phyloP scores from a whole-genome alignment of 2,797 vertebrate species.

The Enteromius anoplus region DNA sequence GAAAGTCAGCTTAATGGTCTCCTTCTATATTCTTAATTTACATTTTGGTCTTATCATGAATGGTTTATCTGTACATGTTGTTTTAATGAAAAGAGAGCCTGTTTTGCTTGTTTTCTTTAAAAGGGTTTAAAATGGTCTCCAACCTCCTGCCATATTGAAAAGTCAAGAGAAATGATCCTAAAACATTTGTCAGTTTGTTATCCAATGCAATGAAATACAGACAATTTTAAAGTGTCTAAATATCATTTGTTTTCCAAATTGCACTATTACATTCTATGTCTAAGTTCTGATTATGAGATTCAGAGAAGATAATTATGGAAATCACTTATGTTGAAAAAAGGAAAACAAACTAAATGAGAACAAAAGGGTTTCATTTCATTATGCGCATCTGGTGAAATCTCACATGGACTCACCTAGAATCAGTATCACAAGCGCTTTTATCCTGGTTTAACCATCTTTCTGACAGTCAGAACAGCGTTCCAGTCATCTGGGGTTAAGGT shows the following conservation, averaged over 20 bases:
- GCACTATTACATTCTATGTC: neutral
- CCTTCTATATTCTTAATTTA: neutral
- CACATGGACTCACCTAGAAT: constrained; percentile 23
- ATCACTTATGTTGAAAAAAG: neutral
- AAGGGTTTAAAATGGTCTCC: neutral
- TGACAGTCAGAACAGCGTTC: constrained; percentile 16
- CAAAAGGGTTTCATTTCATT: constrained; percentile 32
- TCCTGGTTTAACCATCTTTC: constrained; percentile 25
- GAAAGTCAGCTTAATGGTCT: neutral
- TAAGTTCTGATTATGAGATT: neutral
- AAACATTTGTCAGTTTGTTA: neutral
- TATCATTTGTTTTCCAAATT: neutral
- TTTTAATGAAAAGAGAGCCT: neutral
- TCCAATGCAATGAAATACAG: neutral
- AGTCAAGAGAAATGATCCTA: neutral
- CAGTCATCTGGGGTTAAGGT: constrained; percentile 28
- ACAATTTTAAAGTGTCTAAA: neutral
- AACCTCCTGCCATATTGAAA: neutral
- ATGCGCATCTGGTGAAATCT: constrained; percentile 23
- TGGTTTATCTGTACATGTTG: neutral
- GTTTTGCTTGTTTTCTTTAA: neutral
- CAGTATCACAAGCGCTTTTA: constrained; percentile 39
- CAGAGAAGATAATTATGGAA: constrained; percentile 11
- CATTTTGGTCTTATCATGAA: neutral
- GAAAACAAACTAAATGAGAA: constrained; percentile 1